Evolutionary conservation across 1,140 invertebrate genomes (phyloP).

Genomic region (Lepidotrigona ventralis): DNA sequence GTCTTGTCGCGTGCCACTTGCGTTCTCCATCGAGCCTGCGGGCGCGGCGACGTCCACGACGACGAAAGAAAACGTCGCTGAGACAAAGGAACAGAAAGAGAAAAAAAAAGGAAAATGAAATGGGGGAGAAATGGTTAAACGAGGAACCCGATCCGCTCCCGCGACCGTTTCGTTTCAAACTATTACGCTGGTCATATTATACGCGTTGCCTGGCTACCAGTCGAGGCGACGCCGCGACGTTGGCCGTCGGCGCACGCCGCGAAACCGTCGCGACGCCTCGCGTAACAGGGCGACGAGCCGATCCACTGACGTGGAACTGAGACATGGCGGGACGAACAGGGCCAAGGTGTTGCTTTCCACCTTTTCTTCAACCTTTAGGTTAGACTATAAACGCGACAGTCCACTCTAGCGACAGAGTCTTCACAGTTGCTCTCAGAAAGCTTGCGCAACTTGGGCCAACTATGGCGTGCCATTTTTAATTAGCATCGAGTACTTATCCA

Average conservation of each 20-base stretch:
- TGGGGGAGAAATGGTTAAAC: background rate
- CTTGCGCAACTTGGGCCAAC: too few species aligned
- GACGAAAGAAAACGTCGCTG: background rate
- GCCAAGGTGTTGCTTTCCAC: constrained; percentile 21
- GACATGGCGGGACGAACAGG: constrained; percentile 27
- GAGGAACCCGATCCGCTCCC: constrained; percentile 52
- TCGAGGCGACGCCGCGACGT: constrained; percentile 42
- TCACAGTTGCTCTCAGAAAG: too few species aligned
- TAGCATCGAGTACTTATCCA: too few species aligned
- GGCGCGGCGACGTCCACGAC: background rate
- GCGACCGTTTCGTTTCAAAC: constrained; percentile 71
- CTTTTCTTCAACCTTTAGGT: background rate
- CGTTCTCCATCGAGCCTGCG: background rate
- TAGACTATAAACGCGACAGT: too few species aligned
- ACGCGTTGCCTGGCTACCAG: constrained; percentile 77
- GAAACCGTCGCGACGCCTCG: constrained; percentile 65
- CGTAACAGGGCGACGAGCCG: constrained; percentile 29
- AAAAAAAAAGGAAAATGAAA: background rate
- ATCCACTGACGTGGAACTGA: constrained; percentile 28
- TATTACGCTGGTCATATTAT: constrained; percentile 69
- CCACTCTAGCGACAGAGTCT: too few species aligned
- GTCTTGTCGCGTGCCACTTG: background rate
- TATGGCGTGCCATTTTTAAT: too few species aligned
- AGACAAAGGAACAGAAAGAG: background rate
- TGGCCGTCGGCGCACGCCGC: constrained; percentile 34